phyloP scores from a whole-genome alignment of 2,797 vertebrate species.

The Anomalospiza imberbis region DNA sequence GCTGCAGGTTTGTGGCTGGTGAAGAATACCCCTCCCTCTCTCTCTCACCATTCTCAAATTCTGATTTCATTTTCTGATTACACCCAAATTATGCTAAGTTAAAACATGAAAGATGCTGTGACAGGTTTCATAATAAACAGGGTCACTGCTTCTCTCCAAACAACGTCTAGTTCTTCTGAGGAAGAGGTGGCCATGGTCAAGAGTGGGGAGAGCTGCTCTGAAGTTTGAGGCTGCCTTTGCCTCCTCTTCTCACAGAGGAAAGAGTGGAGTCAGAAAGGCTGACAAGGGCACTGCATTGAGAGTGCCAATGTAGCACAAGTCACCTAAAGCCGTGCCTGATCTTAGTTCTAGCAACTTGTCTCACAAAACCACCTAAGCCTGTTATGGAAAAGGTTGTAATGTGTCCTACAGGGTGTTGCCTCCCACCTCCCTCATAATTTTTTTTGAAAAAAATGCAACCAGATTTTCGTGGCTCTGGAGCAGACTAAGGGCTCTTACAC shows the following conservation, averaged over 20 bases:
- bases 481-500: not conserved
- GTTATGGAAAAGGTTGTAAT: not conserved
- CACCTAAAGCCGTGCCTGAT: not conserved
- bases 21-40: not conserved
- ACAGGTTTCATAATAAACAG: not conserved
- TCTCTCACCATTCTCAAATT: not conserved
- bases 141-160: not conserved
- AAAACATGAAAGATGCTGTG: not conserved
- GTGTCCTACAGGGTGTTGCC: not conserved
- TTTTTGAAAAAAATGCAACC: not conserved
- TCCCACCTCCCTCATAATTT: not conserved
- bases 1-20: not conserved
- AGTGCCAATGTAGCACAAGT: accelerated
- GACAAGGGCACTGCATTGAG: accelerated
- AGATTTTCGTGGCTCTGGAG: not conserved
- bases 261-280: not conserved
- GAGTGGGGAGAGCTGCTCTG: not conserved
- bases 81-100: not conserved
- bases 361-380: not conserved
- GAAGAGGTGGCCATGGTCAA: not conserved
- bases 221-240: not conserved
- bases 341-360: not conserved
- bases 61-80: not conserved
- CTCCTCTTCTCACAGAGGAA: not conserved
- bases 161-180: not conserved